Percentiles rank a stretch among this genome's conserved stretches.
Conservation (phyloP, 1,140 invertebrate species). For the Leptopilina boulardi region DNA sequence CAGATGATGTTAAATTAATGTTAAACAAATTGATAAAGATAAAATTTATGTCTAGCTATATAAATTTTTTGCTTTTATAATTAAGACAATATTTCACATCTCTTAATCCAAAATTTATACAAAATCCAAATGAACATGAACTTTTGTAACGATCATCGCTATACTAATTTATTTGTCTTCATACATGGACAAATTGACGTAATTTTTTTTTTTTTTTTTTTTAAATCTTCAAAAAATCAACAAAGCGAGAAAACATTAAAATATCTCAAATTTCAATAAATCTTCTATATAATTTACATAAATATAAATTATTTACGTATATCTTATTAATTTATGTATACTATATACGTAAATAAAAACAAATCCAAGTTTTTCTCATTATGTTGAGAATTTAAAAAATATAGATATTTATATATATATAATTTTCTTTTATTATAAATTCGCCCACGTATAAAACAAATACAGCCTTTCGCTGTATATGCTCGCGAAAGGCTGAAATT, state of each 20-base stretch:
- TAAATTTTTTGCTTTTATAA: too few species aligned
- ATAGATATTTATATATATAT: background rate
- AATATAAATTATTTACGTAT: background rate
- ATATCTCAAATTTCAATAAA: background rate
- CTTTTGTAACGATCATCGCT: background rate
- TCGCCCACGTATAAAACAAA: constrained; percentile 20
- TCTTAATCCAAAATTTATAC: constrained; percentile 10
- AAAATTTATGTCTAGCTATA: too few species aligned
- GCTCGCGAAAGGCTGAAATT: background rate
- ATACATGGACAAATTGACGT: background rate
- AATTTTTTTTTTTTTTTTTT: background rate
- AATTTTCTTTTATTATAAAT: background rate
- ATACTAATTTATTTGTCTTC: background rate
- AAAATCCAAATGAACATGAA: background rate
- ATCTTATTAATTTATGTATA: too few species aligned
- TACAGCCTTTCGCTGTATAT: background rate
- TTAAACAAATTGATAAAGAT: too few species aligned
- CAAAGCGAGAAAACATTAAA: background rate
- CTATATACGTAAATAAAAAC: too few species aligned
- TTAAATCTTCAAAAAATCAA: background rate
- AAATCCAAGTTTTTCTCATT: too few species aligned
- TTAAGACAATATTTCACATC: too few species aligned
- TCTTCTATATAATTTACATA: background rate
- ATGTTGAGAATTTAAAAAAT: background rate
- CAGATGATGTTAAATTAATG: too few species aligned